These are phyloP conservation scores for Drosophila picticornis DNA, from an alignment of 2,888 invertebrate species.

Conservation along the genomic window DNA sequence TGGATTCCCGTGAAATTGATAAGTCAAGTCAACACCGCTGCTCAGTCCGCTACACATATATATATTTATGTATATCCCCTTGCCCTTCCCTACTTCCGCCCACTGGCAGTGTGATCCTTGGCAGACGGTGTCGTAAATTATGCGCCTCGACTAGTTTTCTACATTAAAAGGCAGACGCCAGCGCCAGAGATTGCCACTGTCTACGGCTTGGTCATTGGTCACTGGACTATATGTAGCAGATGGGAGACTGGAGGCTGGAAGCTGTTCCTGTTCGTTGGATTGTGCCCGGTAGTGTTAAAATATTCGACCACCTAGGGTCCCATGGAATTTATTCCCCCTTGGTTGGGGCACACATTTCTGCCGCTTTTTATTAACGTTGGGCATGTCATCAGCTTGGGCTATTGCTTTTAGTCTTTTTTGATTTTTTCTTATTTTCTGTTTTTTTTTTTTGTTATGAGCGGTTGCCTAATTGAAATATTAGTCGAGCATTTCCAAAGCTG, in stretches of 20 bases:
- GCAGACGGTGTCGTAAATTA: conserved; percentile 77
- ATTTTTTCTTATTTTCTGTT: conserved; percentile 7
- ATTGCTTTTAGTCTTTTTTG: conserved; percentile 42
- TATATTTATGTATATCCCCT: not conserved
- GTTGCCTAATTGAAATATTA: conserved; percentile 78
- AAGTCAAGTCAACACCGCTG: conserved; percentile 80
- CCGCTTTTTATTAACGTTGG: conserved; percentile 80
- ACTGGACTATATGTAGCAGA: conserved; percentile 6
- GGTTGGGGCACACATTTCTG: conserved; percentile 71
- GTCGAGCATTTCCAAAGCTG: conserved; percentile 57
- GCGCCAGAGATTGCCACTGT: conserved; percentile 76
- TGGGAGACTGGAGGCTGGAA: conserved; percentile 12
- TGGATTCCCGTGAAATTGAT: conserved; percentile 83
- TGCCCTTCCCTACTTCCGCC: not conserved
- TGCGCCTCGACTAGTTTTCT: conserved; percentile 83
- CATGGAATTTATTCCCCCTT: conserved; percentile 75
- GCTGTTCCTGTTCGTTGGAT: conserved; percentile 32
- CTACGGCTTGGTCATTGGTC: conserved; percentile 17
- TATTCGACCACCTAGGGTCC: conserved; percentile 82
- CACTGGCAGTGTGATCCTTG: conserved; percentile 39
- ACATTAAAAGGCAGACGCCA: conserved; percentile 82
- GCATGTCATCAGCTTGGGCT: conserved; percentile 78
- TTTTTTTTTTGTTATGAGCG: conserved; percentile 10
- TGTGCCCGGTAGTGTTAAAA: conserved; percentile 82
- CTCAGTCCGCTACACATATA: conserved; percentile 21